Conservation (phyloP, 1,140 invertebrate genomes). For the Vanessa tameamea region DNA sequence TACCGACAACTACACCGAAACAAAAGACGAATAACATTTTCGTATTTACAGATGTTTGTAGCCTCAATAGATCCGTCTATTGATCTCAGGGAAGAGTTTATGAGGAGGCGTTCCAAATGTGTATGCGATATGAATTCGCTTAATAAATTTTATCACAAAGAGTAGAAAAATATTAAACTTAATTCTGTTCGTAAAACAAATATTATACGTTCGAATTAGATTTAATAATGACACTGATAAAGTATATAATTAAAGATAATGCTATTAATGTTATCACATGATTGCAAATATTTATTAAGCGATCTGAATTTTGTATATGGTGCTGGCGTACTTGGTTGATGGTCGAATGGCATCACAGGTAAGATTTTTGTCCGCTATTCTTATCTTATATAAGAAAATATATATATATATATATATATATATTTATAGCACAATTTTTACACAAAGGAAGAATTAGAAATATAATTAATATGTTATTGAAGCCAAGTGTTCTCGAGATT, state of each 20-base stretch:
- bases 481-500: no score
- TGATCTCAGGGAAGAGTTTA: no score
- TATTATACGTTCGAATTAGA: background rate
- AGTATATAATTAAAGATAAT: no score
- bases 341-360: constrained; percentile 24
- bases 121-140: no score
- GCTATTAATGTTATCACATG: constrained; percentile 1
- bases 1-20: background rate
- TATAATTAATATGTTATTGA: no score
- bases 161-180: no score
- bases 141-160: no score
- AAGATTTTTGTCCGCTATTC: constrained; percentile 10
- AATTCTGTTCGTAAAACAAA: no score
- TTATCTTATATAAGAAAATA: background rate
- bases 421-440: background rate
- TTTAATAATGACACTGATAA: background rate
- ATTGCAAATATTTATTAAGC: constrained; percentile 1
- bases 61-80: no score
- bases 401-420: background rate
- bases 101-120: no score
- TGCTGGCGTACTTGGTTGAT: constrained; percentile 15
- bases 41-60: no score
- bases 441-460: background rate
- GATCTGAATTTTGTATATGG: constrained; percentile 26
- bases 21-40: background rate